These are phyloP conservation scores for Lamellibrachia luymesi DNA, from an alignment of 1,140 invertebrate genomes.

Conservation along the genomic window DNA sequence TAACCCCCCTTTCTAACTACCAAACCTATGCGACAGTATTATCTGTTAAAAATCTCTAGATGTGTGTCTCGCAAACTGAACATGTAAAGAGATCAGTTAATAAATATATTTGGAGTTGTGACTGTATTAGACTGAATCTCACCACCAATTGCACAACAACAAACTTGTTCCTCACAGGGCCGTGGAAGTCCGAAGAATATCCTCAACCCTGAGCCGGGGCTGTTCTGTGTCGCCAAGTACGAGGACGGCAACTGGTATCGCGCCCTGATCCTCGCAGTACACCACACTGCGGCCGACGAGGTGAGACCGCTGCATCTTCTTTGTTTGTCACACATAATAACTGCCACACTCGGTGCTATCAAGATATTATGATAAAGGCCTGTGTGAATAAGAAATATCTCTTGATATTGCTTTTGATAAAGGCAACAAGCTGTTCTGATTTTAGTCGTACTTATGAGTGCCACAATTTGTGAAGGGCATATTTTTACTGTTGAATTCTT, in stretches of 20 bases:
- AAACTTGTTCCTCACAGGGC: neutral
- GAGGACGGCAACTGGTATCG: slow-evolving; percentile 15
- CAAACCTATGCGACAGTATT: neutral
- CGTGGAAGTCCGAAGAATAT: neutral
- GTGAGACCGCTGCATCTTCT: neutral
- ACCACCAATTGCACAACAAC: too few species aligned
- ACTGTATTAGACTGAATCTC: too few species aligned
- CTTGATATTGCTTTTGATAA: neutral
- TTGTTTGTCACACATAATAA: too few species aligned
- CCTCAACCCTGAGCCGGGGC: neutral
- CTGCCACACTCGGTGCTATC: neutral
- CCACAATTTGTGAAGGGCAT: too few species aligned
- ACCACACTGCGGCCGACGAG: neutral
- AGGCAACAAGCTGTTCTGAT: too few species aligned
- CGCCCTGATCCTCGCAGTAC: neutral
- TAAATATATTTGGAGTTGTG: neutral
- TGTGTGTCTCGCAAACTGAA: neutral
- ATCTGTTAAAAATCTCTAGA: neutral
- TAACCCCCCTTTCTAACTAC: neutral
- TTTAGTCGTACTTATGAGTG: too few species aligned
- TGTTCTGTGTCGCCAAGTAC: neutral
- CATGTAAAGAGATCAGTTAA: neutral
- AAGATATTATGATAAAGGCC: neutral
- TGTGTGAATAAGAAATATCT: neutral
- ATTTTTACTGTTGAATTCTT: too few species aligned